These are phyloP conservation scores for Plectus sambesii DNA, from an alignment of 1,140 invertebrate species.

Conservation along the genomic window DNA sequence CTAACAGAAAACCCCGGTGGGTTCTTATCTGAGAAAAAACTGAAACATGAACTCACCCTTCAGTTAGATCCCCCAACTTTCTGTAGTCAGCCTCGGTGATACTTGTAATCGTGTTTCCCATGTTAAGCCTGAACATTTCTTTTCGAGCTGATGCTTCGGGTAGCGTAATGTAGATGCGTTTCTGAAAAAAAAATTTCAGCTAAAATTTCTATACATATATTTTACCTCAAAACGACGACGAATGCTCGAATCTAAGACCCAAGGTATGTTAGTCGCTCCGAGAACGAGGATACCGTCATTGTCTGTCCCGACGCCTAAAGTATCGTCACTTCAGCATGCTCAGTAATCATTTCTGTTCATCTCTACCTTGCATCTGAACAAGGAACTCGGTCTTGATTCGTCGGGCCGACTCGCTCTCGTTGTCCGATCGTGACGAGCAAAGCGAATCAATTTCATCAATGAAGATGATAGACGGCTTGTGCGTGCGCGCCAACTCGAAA, in stretches of 20 bases:
- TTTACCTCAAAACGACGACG: slow-evolving; percentile 59
- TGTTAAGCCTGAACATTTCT: slow-evolving; percentile 87
- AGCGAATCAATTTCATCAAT: slow-evolving; percentile 97
- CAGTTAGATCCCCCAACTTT: slow-evolving; percentile 68
- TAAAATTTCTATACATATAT: background rate
- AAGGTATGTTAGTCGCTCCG: slow-evolving; percentile 98
- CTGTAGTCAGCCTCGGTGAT: slow-evolving; percentile 77
- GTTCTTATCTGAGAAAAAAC: too few species aligned
- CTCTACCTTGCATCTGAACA: slow-evolving; percentile 61
- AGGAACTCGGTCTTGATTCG: slow-evolving; percentile 97
- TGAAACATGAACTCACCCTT: slow-evolving; percentile 59
- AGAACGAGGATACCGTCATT: slow-evolving; percentile 90
- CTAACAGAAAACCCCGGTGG: too few species aligned
- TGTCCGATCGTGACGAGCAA: slow-evolving; percentile 91
- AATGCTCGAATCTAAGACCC: slow-evolving; percentile 93
- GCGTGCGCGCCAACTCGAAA: slow-evolving; percentile 81
- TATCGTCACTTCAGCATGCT: slow-evolving; percentile 20
- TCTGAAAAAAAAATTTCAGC: slow-evolving; percentile 63
- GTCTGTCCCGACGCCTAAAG: slow-evolving; percentile 61
- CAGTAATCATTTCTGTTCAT: background rate
- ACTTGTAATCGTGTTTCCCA: slow-evolving; percentile 76
- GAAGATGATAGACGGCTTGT: slow-evolving; percentile 97
- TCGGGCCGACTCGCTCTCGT: slow-evolving; percentile 93
- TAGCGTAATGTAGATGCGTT: slow-evolving; percentile 92
- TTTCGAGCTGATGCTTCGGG: slow-evolving; percentile 81